Evolutionary conservation across 2,888 invertebrate species (phyloP).

Genomic region (Boloria euphrosyne): DNA sequence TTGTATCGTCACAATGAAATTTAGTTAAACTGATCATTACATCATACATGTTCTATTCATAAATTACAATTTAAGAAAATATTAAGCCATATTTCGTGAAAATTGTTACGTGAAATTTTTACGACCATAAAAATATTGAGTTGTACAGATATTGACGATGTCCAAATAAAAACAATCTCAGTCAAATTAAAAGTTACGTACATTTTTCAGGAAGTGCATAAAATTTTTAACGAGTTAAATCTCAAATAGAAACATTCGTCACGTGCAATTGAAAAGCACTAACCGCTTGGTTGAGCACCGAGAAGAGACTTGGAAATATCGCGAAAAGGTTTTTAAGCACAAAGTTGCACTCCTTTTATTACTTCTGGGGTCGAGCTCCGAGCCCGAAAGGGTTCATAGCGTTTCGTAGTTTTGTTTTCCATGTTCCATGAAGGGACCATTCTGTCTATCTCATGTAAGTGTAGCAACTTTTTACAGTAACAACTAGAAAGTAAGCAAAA

Average conservation of each 20-base stretch:
- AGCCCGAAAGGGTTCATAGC: slow-evolving; percentile 16
- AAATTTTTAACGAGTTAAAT: slow-evolving; percentile 5
- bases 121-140: too few relatives aligned
- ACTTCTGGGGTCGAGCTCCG: slow-evolving; percentile 27
- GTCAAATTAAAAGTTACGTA: background rate
- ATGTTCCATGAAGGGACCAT: background rate
- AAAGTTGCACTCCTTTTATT: slow-evolving; percentile 43
- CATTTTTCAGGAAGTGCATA: background rate
- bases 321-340: slow-evolving; percentile 25
- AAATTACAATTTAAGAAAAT: too few relatives aligned
- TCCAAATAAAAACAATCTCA: too few relatives aligned
- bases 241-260: slow-evolving; percentile 11
- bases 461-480: background rate
- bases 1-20: too few relatives aligned
- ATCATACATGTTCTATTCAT: too few relatives aligned
- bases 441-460: background rate
- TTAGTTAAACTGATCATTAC: too few relatives aligned
- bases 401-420: slow-evolving; percentile 15
- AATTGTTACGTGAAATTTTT: too few relatives aligned
- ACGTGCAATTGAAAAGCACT: slow-evolving; percentile 21
- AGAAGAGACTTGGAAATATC: background rate
- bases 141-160: too few relatives aligned
- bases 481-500: background rate
- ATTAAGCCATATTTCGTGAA: too few relatives aligned
- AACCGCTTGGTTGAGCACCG: slow-evolving; percentile 5